Percentiles rank a stretch among this genome's conserved stretches.
phyloP scores from a whole-genome alignment of 2,797 vertebrate genomes.

The Pteropus rufus region DNA sequence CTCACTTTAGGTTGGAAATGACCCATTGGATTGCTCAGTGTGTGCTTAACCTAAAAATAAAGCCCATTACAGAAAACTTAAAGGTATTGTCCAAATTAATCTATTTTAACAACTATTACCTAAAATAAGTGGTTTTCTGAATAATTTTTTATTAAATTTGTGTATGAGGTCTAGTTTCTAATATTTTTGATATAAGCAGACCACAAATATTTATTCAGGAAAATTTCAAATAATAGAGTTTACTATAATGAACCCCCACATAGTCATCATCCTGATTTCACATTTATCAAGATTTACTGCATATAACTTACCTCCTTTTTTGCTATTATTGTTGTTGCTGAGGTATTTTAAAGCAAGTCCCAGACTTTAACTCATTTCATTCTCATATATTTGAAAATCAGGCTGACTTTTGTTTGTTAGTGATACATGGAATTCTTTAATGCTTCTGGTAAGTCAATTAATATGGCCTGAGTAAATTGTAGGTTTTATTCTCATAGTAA shows the following conservation, averaged over 20 bases:
- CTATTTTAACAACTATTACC: neutral
- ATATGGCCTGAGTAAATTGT: neutral
- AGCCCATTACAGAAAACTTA: neutral
- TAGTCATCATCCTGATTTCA: neutral
- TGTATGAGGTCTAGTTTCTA: conserved; percentile 25
- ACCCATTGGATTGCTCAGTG: neutral
- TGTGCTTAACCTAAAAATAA: conserved; percentile 14
- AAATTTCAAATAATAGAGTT: conserved; percentile 20
- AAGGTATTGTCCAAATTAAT: neutral
- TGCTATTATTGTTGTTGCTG: neutral
- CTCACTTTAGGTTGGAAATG: neutral
- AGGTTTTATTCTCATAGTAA: neutral
- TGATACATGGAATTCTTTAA: neutral
- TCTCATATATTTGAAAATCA: neutral
- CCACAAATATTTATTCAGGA: conserved; percentile 18
- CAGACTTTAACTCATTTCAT: neutral
- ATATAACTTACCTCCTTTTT: neutral
- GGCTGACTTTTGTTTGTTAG: neutral
- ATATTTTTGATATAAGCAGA: conserved; percentile 11
- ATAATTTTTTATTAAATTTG: conserved; percentile 44
- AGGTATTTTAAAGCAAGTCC: neutral
- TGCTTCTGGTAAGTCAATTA: neutral
- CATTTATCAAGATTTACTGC: neutral
- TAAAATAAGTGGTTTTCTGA: conserved; percentile 6
- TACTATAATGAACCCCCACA: neutral